Evolutionary conservation across 1,140 invertebrate genomes (phyloP).

Genomic region (Anoplolepis gracilipes): DNA sequence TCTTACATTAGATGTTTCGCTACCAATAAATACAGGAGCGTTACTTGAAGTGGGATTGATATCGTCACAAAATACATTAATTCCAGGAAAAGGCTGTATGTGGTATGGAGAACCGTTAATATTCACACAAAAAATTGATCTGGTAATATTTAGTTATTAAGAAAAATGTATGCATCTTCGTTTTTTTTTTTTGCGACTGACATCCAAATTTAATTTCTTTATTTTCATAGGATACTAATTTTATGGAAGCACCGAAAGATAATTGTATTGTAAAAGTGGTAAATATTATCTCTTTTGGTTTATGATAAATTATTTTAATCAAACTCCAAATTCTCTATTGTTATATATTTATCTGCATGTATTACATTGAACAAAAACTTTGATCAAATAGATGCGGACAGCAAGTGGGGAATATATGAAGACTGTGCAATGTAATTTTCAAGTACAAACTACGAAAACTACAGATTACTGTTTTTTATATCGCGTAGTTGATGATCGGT

Average conservation of each 20-base stretch:
- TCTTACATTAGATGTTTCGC: neutral
- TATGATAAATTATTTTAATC: neutral
- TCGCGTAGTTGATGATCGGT: neutral
- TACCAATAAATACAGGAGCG: slow-evolving; percentile 7
- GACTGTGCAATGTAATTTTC: slow-evolving; percentile 8
- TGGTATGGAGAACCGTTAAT: neutral
- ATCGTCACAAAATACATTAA: neutral
- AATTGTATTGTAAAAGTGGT: slow-evolving; percentile 29
- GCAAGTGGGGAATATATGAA: neutral
- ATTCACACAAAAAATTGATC: neutral
- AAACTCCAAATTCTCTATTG: neutral
- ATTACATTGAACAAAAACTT: neutral
- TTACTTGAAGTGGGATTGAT: neutral
- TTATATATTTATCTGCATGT: neutral
- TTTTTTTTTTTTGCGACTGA: neutral
- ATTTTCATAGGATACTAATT: neutral
- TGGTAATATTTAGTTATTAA: slow-evolving; percentile 54
- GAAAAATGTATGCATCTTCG: neutral
- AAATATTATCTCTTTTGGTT: slow-evolving; percentile 16
- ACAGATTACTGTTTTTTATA: slow-evolving; percentile 13
- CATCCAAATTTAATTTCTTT: neutral
- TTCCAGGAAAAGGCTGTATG: neutral
- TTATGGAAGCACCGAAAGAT: neutral
- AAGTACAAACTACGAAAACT: neutral
- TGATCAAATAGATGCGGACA: neutral